Evolutionary conservation across 1,140 invertebrate genomes (phyloP), one percentile per base, ranked within the genome.

Genomic region (Harpegnathos saltator): DNA sequence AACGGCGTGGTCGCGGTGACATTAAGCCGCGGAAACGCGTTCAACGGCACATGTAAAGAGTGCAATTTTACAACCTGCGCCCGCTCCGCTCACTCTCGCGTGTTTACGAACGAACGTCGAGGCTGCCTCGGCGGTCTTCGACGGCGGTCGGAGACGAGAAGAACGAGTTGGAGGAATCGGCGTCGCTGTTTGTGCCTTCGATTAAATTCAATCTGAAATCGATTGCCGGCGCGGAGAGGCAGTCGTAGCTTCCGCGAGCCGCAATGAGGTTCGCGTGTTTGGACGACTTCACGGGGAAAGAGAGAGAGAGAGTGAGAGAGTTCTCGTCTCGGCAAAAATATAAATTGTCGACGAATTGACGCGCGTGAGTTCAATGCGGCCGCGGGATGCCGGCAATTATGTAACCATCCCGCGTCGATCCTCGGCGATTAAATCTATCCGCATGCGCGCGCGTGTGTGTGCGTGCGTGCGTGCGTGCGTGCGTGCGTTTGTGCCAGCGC

Each of bases 161-260:
- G 44, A 72, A 56, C 7, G 3, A 0, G 38, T 11, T 33, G 33
- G 38, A 44, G 29, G 62, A 62, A 74, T 68, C 62, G 66, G 86
- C 65, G 82, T 63, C 54, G 38, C 69, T 29, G 77, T 73, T 19
- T 52, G 52, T n/a, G n/a, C n/a, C n/a, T 77, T 83, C 87, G 84
- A 88, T 88, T 87, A 68, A 87, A 88, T 87, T 84, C 82, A 87
- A 85, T 84, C 65, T 84, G 84, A 87, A 87, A 84, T 87, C 86
- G 87, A 87, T 87, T 87, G 74, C 62, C 62, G 15, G 19, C 44
- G 33, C 14, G 56, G 9, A 1, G 11, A 7, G 14, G 11, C 33
- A 56, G n/a, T 58, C n/a, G 74, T 66, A 68, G 84, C 78, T 87
- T 72, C 84, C 78, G 85, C 68, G 69, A 33, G 26, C 11, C 52